Conservation (phyloP, 2,797 vertebrate species). For the Pipistrellus pipistrellus region DNA sequence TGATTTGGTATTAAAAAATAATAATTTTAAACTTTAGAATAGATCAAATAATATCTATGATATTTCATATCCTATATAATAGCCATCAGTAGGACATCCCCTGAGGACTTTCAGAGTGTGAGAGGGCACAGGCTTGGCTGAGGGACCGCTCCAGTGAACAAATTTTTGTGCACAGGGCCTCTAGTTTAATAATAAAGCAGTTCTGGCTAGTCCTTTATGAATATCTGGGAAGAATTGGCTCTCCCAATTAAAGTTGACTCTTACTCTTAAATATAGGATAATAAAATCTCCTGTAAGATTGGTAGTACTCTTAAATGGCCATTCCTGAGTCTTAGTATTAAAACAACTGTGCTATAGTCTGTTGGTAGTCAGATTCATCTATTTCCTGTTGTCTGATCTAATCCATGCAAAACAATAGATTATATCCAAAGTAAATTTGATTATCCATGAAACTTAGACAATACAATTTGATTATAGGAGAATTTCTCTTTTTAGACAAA, state of each 20-base stretch:
- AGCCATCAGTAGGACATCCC: neutral
- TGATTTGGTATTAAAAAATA: neutral
- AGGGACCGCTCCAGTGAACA: too few species aligned
- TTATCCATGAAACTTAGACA: neutral
- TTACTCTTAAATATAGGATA: neutral
- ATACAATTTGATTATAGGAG: neutral
- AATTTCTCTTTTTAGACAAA: neutral
- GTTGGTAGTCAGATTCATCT: neutral
- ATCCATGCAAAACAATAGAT: neutral
- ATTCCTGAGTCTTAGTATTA: neutral
- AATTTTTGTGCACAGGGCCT: too few species aligned
- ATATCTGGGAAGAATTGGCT: neutral
- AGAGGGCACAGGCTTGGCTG: too few species aligned
- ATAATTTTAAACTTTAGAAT: neutral
- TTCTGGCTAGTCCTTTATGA: neutral
- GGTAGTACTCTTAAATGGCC: neutral
- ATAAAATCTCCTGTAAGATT: neutral
- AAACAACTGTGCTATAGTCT: neutral
- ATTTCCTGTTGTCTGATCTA: neutral
- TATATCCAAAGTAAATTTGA: neutral
- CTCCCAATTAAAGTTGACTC: neutral
- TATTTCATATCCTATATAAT: neutral
- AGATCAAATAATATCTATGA: neutral
- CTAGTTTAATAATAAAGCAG: neutral
- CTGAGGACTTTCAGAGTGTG: too few species aligned